These are phyloP conservation scores for Atrina japonica DNA, from an alignment of 2,888 invertebrate species.

Conservation along the genomic window DNA sequence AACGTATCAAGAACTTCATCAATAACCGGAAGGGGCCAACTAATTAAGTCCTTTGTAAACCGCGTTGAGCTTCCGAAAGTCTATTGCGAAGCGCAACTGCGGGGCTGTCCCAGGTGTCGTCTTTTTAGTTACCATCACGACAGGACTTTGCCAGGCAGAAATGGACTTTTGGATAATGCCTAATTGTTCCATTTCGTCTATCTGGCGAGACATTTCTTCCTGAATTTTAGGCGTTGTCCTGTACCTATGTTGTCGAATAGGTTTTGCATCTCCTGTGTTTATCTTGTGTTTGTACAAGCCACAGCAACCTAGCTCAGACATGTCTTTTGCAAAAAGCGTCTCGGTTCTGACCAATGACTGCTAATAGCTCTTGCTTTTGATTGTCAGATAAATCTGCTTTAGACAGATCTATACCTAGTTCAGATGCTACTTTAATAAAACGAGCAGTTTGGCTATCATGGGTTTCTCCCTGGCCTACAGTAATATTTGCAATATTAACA, in stretches of 20 bases:
- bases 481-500: neutral
- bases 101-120: neutral
- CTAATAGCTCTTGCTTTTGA: neutral
- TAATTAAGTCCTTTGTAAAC: slow-evolving; percentile 3
- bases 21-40: slow-evolving; percentile 7
- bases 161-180: slow-evolving; percentile 25
- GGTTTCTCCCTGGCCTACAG: neutral
- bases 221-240: slow-evolving; percentile 3
- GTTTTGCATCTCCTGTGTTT: slow-evolving; percentile 3
- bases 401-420: neutral
- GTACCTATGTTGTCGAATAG: slow-evolving; percentile 1
- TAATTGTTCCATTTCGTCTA: slow-evolving; percentile 11
- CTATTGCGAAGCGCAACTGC: slow-evolving; percentile 1
- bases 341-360: slow-evolving; percentile 4
- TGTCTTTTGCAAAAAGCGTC: slow-evolving; percentile 4
- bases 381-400: neutral
- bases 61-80: slow-evolving; percentile 4
- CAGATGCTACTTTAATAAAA: neutral
- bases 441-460: no score
- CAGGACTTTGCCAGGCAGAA: slow-evolving; percentile 6
- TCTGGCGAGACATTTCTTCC: neutral
- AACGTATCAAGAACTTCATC: slow-evolving; percentile 19
- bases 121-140: slow-evolving; percentile 11
- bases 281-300: neutral
- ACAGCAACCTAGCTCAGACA: slow-evolving; percentile 3